phyloP scores from a whole-genome alignment of 2,888 invertebrate genomes.

The Leptopterna dolabrata region DNA sequence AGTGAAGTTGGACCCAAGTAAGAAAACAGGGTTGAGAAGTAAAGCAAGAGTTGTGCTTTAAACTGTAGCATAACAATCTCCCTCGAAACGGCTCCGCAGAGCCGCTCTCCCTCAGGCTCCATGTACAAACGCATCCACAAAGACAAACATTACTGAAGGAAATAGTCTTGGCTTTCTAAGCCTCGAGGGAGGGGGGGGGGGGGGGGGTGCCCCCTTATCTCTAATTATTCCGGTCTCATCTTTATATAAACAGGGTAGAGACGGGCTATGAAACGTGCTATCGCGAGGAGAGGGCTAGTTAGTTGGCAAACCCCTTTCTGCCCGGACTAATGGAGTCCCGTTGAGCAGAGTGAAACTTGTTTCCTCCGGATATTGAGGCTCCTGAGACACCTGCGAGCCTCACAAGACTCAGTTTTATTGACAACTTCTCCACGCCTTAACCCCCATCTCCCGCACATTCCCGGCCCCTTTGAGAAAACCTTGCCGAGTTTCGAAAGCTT shows the following conservation, averaged over 20 bases:
- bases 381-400: constrained; percentile 37
- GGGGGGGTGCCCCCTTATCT: constrained; percentile 53
- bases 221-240: constrained; percentile 59
- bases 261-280: constrained; percentile 49
- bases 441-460: not conserved
- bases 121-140: constrained; percentile 52
- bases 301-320: constrained; percentile 29
- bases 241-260: constrained; percentile 57
- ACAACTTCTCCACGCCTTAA: constrained; percentile 29
- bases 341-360: constrained; percentile 32
- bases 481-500: constrained; percentile 26
- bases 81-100: constrained; percentile 1
- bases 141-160: constrained; percentile 58
- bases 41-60: constrained; percentile 38
- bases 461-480: constrained; percentile 4
- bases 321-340: constrained; percentile 37
- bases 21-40: constrained; percentile 34
- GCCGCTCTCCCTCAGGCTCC: constrained; percentile 30
- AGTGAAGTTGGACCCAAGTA: not conserved
- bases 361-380: constrained; percentile 50
- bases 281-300: constrained; percentile 47
- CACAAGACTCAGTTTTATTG: constrained; percentile 39
- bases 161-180: constrained; percentile 51
- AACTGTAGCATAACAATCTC: constrained; percentile 30
- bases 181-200: constrained; percentile 28